Evolutionary conservation across 2,113 vertebrate species (phyloP), one percentile per base, ranked within the genome.

Genomic region (Caranx ignobilis): DNA sequence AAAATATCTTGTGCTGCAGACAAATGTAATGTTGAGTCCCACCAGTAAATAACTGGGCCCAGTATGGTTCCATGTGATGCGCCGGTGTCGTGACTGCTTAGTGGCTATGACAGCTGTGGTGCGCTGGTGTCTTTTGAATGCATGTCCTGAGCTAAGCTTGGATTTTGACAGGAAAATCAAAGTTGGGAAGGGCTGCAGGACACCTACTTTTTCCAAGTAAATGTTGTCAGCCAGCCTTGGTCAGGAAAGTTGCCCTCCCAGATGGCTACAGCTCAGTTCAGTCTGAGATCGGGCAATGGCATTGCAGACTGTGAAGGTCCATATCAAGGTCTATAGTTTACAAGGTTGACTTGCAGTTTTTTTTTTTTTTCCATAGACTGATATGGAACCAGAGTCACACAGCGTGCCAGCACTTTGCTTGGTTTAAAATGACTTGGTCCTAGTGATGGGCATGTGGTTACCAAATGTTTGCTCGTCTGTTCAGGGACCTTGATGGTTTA

Each of bases 381-480:
- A 81, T 70, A 61, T 69, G 70, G 62, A 88, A 64, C 2, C 75
- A 61, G 70, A 60, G 37, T 70, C 34, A 10, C 19, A 45, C 67
- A 61, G 21, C 72, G 47, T 74, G 62, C 69, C 63, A 75, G 76
- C 68, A 83, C 75, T 71, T 88, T 76, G 48, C 55, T 65, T 50
- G 62, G 75, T 75, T 71, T 56, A 31, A 66, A 66, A 67, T 54
- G 43, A 86, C 70, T 41, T 55, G 47, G 65, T 79, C 41, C 11
- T 26, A 13, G 66, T 54, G 31, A 56, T 57, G 31, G 64, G 63
- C 66, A 76, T 41, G 21, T 21, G 41, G 67, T 75, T 79, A 77
- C 81, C 82, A 81, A 83, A 81, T 67, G 82, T 90, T 77, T 83
- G 75, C 59, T 80, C 57, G 18, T 68, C 45, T 75, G 18, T 85